Percentiles rank a stretch among this genome's conserved stretches.
Conservation (phyloP, 1,140 invertebrate species). For the Drosophila lacertosa region DNA sequence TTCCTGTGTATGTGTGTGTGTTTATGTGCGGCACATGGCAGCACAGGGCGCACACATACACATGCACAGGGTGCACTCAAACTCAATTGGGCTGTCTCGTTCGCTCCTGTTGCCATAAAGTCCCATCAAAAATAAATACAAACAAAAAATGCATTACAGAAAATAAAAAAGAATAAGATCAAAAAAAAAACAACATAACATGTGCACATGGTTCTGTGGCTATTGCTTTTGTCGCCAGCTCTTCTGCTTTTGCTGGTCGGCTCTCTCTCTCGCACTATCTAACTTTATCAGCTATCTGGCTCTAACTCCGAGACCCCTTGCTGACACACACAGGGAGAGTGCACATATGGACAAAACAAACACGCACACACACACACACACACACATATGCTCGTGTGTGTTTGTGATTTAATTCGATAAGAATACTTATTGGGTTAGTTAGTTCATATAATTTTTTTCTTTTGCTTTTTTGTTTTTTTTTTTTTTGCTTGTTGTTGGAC, state of each 20-base stretch:
- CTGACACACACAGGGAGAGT: slow-evolving; percentile 49
- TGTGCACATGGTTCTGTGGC: slow-evolving; percentile 22
- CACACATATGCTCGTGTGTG: slow-evolving; percentile 8
- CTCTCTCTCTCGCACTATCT: slow-evolving; percentile 10
- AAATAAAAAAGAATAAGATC: slow-evolving; percentile 31
- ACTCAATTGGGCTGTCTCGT: slow-evolving; percentile 20
- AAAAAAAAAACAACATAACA: slow-evolving; percentile 29
- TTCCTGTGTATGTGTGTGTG: slow-evolving; percentile 1
- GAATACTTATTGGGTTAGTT: slow-evolving; percentile 82
- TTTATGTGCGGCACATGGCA: slow-evolving; percentile 45
- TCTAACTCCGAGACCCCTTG: slow-evolving; percentile 51
- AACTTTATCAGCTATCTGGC: slow-evolving; percentile 41
- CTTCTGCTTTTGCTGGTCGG: background rate
- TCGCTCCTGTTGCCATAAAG: slow-evolving; percentile 46
- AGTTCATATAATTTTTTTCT: slow-evolving; percentile 72
- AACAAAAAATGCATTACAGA: slow-evolving; percentile 44
- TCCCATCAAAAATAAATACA: slow-evolving; percentile 21
- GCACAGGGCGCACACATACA: slow-evolving; percentile 14
- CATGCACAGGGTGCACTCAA: slow-evolving; percentile 29
- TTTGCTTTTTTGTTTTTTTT: slow-evolving; percentile 23
- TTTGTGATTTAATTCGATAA: slow-evolving; percentile 77
- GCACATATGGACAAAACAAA: slow-evolving; percentile 42
- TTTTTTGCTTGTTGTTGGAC: slow-evolving; percentile 37
- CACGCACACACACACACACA: slow-evolving; percentile 7
- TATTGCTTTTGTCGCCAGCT: background rate